Evolutionary conservation across 2,888 invertebrate genomes (phyloP).

Genomic region (Netelia virgata): DNA sequence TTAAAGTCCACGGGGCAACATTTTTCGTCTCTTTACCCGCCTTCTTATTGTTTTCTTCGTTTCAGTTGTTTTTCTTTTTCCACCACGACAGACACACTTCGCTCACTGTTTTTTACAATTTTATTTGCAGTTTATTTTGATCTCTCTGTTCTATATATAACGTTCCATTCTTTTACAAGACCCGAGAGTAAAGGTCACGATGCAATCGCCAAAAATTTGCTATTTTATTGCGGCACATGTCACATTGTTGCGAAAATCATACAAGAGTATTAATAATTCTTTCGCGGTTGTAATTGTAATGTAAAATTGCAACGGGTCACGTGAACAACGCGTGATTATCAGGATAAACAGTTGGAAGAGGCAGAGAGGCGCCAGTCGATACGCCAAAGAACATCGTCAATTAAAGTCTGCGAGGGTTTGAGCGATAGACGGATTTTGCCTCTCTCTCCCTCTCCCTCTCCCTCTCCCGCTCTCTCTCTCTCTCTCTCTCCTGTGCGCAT

Average conservation of each 20-base stretch:
- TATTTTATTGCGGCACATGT: slow-evolving; percentile 34
- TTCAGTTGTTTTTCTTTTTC: not conserved
- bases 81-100: not conserved
- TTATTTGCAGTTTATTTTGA: not conserved
- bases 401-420: slow-evolving; percentile 16
- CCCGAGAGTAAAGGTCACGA: not conserved
- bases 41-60: not conserved
- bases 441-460: not conserved
- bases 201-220: not conserved
- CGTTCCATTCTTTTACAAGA: not conserved
- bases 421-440: slow-evolving; percentile 16
- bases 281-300: not conserved
- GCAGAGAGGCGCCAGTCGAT: slow-evolving; percentile 31
- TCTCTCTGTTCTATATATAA: not conserved
- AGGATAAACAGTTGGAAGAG: slow-evolving; percentile 28
- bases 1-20: not conserved
- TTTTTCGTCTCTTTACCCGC: slow-evolving; percentile 9
- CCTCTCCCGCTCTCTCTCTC: too few relatives aligned
- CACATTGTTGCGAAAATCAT: slow-evolving; percentile 40
- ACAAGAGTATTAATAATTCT: slow-evolving; percentile 26
- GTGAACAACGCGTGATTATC: slow-evolving; percentile 31
- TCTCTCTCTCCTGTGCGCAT: slow-evolving; percentile 9
- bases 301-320: not conserved
- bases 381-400: slow-evolving; percentile 2
- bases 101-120: not conserved